A percentile compares a stretch with the other conserved stretches of the same genome.
These are phyloP conservation scores for Myotis lucifugus DNA, from an alignment of 2,113 vertebrate species.

Conservation along the genomic window DNA sequence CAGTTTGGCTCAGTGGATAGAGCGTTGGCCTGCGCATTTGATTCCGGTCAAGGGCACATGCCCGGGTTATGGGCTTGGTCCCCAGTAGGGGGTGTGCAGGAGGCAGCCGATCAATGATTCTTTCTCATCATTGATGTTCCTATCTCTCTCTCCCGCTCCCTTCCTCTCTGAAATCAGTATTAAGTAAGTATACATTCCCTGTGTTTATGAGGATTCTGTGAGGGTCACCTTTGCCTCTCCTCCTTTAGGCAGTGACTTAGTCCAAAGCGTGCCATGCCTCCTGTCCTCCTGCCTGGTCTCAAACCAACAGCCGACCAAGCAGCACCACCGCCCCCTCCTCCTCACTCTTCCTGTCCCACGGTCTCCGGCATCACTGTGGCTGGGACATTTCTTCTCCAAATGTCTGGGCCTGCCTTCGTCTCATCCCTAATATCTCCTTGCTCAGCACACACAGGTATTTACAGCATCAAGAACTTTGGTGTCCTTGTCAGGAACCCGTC, in stretches of 20 bases:
- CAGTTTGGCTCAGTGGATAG: too few relatives aligned
- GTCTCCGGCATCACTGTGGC: background rate
- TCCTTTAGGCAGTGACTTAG: background rate
- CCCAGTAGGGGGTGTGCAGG: too few relatives aligned
- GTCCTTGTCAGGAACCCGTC: background rate
- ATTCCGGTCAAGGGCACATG: too few relatives aligned
- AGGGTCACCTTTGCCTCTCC: background rate
- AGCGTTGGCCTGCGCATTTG: too few relatives aligned
- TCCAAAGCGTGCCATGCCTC: background rate
- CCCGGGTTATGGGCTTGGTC: too few relatives aligned
- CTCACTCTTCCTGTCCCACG: background rate
- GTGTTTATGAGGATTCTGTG: background rate
- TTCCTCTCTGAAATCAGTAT: too few relatives aligned
- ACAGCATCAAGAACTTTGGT: background rate
- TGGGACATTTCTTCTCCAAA: background rate
- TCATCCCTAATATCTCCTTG: background rate
- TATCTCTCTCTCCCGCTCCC: too few relatives aligned
- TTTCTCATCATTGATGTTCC: too few relatives aligned
- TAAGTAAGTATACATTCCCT: background rate
- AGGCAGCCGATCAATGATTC: too few relatives aligned
- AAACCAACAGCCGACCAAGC: background rate
- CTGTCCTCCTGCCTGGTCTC: background rate
- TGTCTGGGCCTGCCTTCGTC: background rate
- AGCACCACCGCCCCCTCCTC: background rate
- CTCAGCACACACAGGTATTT: background rate